A percentile compares a stretch with the other conserved stretches of the same genome.
These are phyloP conservation scores for Eledona agricola DNA, from an alignment of 2,888 invertebrate species.

Conservation along the genomic window DNA sequence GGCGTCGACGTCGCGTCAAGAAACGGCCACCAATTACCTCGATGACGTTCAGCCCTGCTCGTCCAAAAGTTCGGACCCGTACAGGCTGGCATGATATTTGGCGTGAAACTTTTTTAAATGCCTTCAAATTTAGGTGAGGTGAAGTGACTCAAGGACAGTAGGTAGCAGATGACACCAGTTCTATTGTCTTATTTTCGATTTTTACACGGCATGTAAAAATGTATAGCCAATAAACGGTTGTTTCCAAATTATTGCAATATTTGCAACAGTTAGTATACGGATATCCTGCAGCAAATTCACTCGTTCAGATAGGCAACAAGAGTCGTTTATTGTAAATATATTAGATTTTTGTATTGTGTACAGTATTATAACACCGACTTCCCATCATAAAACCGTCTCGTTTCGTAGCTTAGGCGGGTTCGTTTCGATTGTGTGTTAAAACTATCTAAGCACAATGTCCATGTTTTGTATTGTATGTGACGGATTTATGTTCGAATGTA, in stretches of 20 bases:
- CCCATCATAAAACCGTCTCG: not conserved
- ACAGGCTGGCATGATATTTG: constrained; percentile 60
- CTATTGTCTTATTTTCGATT: constrained; percentile 24
- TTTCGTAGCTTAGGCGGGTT: constrained; percentile 17
- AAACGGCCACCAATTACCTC: constrained; percentile 55
- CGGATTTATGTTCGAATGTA: constrained; percentile 18
- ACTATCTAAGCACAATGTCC: constrained; percentile 21
- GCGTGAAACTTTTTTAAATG: constrained; percentile 36
- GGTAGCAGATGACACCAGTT: constrained; percentile 22
- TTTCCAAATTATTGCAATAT: constrained; percentile 39
- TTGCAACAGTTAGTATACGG: constrained; percentile 41
- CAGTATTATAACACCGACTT: constrained; percentile 30
- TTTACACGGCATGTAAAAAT: constrained; percentile 35
- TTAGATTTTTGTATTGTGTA: constrained; percentile 31
- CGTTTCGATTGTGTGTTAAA: constrained; percentile 25
- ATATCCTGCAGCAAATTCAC: constrained; percentile 40
- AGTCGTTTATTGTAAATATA: constrained; percentile 44
- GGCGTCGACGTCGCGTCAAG: constrained; percentile 66
- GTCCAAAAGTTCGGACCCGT: constrained; percentile 60
- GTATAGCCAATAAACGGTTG: constrained; percentile 28
- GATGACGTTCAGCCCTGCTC: constrained; percentile 64
- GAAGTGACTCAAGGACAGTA: constrained; percentile 7
- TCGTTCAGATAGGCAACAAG: constrained; percentile 43
- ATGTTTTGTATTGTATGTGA: constrained; percentile 30
- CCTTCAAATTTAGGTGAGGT: constrained; percentile 35